Evolutionary conservation across 2,113 vertebrate genomes (phyloP), one percentile per base, ranked within the genome.

Genomic region (Nothoprocta perdicaria): DNA sequence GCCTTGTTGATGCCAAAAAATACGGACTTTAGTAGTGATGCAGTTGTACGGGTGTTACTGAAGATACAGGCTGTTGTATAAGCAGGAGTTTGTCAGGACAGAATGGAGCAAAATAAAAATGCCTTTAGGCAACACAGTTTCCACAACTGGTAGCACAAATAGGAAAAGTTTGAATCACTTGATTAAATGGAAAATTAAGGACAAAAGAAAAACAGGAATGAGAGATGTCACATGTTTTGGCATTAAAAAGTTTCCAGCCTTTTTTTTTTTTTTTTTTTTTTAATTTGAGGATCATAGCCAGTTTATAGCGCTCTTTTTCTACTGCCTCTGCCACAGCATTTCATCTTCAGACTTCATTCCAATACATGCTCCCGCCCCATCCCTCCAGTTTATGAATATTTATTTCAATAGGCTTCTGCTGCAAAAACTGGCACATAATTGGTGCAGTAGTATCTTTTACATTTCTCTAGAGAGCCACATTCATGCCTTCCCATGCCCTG

Each of bases 361-460:
- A 92, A 68, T 48, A 86, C 84, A 84, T 81, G 86, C 50, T 94
- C 89, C 81, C 83, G 79, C 67, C 92, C 78, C 79, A 84, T 81
- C 78, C 15, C 92, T 94, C 88, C 77, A 12, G 1, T 92, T 94
- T 79, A 80, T 86, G 93, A 94, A 94, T 94, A 76, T 90, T 88
- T 94, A 95, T 95, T 96, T 95, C 95, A 95, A 93, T 94, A 94
- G 92, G 84, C 81, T 92, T 71, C 45, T 55, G 81, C 92, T 80
- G 53, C 73, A 77, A 92, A 95, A 91, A 46, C 50, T 94, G 93
- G 89, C 88, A 86, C 87, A 80, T 66, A 91, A 95, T 67, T 94
- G 90, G 82, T 87, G 77, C 94, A 94, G 83, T 94, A 23, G 60
- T 96, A 94, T 95, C 82, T 94, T 92, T 67, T 73, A 73, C 41